These are phyloP conservation scores for Tenebrosternarchus preto DNA, from an alignment of 2,113 vertebrate species.

Conservation along the genomic window DNA sequence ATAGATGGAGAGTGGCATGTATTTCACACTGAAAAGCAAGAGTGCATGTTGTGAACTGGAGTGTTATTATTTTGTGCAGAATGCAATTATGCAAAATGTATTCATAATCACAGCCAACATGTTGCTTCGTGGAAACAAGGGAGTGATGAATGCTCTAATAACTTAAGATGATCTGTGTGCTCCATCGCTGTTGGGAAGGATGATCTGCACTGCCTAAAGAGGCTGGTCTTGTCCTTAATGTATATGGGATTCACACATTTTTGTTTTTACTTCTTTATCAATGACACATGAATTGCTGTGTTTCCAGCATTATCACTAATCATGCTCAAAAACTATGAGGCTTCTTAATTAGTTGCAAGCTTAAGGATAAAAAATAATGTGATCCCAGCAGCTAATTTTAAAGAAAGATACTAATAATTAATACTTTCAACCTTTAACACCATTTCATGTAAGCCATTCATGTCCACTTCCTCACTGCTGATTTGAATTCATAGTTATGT, in stretches of 20 bases:
- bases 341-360: background rate
- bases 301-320: background rate
- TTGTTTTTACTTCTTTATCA: background rate
- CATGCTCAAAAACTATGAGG: background rate
- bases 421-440: too few species aligned
- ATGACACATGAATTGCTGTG: background rate
- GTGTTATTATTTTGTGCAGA: background rate
- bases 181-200: background rate
- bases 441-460: too few species aligned
- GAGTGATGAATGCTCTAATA: background rate
- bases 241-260: background rate
- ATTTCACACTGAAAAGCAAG: background rate
- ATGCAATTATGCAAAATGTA: background rate
- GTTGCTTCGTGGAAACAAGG: background rate
- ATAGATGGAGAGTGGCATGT: background rate
- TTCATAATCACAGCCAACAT: slow-evolving; percentile 18
- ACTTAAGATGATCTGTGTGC: background rate
- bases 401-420: too few species aligned
- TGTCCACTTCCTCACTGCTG: too few species aligned
- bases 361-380: background rate
- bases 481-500: too few species aligned
- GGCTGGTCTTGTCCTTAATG: too few species aligned
- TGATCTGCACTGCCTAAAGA: too few species aligned
- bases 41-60: background rate
- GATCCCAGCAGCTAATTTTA: background rate